Base-by-base conservation (phyloP, 2,113 vertebrate genomes). In the Bufo bufo region DNA sequence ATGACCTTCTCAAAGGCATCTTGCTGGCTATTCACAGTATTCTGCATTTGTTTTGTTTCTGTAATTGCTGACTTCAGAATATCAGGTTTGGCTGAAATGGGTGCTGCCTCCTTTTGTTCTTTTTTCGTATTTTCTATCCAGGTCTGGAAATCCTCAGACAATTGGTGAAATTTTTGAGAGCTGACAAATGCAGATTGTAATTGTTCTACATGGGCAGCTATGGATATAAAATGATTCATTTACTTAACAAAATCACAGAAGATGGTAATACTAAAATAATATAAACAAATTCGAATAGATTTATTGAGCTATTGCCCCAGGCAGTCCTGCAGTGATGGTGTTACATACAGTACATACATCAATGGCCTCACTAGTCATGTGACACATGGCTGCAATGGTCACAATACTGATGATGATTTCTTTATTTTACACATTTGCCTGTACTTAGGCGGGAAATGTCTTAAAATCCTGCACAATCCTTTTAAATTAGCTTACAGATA, bases 101-200 rank as follows among this genome's bases (percentile, higher is more conserved):
- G 91, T 80, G 43, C 90, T 56, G 94, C 92, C 77, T 92, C 92
- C 6, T 87, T 92, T 89, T 96, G 95, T 43, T 97, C 96, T 90
- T 95, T 95, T 89, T 96, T 95, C 93, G 94, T 97, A 90, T 94
- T 93, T 74, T 94, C 92, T 58, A 99, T 90, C 98, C 98, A 99
- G 6, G 90, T 90, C 90, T 98, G 95, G 90, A 99, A 97, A 91
- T 99, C 97, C 93, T 96, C 96, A 50, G 96, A 98, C 92, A 95
- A 98, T 89, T 97, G 96, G 90, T 99, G 96, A 92, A 99, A 99
- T 84, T 99, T 98, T 92, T 98, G 97, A 89, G 97, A 99, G 91
- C 96, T 96, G 65, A 95, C 92, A 14, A 97, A 98, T 0, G 97
- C 96, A 0, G 95, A 97, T 87, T 97, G 98, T 90, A 99, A 96